Conservation (phyloP, 2,888 invertebrate genomes). For the Mythimna loreyi region DNA sequence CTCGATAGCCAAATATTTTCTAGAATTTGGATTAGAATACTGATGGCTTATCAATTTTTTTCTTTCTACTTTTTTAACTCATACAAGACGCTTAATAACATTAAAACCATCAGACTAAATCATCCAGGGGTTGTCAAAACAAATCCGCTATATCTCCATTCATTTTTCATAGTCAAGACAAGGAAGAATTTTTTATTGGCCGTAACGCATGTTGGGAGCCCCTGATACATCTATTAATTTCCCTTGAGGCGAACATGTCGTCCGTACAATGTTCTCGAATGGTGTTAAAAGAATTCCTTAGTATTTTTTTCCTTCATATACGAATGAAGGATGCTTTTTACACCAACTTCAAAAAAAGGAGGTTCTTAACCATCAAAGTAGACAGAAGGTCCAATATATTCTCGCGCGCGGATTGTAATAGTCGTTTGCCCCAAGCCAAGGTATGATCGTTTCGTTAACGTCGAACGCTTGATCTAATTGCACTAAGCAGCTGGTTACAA, state of each 20-base stretch:
- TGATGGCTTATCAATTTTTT: not conserved
- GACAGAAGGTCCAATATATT: too few species aligned
- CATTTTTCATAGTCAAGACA: slow-evolving; percentile 62
- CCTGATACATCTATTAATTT: slow-evolving; percentile 69
- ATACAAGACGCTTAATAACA: not conserved
- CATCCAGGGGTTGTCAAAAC: slow-evolving; percentile 42
- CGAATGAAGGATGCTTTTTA: slow-evolving; percentile 29
- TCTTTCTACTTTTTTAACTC: not conserved
- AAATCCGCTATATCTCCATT: slow-evolving; percentile 42
- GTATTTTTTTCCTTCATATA: slow-evolving; percentile 19
- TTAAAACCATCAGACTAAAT: slow-evolving; percentile 21
- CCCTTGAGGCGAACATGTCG: slow-evolving; percentile 64
- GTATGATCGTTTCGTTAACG: too few species aligned
- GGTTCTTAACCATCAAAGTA: too few species aligned
- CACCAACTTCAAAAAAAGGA: too few species aligned
- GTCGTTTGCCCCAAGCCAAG: too few species aligned
- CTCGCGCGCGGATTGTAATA: too few species aligned
- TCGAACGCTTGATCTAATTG: too few species aligned
- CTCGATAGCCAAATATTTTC: too few species aligned
- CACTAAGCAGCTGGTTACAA: too few species aligned
- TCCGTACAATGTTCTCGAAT: slow-evolving; percentile 43
- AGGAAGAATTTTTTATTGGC: slow-evolving; percentile 63
- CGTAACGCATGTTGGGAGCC: slow-evolving; percentile 61
- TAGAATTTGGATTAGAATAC: too few species aligned
- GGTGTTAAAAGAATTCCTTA: slow-evolving; percentile 53